Percentiles rank a stretch among this genome's conserved stretches.
These are phyloP conservation scores for Caenorhabditis zanzibari DNA, from an alignment of 2,888 invertebrate genomes.

Conservation along the genomic window DNA sequence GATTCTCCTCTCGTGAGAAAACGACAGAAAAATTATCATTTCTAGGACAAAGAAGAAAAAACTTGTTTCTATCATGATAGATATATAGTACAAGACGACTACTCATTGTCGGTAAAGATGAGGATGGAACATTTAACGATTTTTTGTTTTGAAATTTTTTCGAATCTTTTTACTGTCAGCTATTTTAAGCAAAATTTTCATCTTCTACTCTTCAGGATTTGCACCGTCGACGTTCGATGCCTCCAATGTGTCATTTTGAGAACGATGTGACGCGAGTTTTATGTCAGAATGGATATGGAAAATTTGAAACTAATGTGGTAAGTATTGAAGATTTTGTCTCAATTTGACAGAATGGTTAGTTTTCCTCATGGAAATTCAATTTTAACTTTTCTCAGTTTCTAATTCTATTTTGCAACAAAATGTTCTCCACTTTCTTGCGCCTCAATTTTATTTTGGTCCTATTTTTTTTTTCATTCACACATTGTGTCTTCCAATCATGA, in stretches of 20 bases:
- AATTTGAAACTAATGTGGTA: conserved; percentile 69
- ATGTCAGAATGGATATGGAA: conserved; percentile 62
- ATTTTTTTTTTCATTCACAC: conserved; percentile 6
- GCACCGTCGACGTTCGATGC: conserved; percentile 60
- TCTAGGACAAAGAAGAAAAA: too few relatives aligned
- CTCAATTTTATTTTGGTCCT: background rate
- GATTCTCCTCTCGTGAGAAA: too few relatives aligned
- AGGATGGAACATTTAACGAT: too few relatives aligned
- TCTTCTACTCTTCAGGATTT: conserved; percentile 18
- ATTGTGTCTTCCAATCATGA: too few relatives aligned
- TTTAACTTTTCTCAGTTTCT: background rate
- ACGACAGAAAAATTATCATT: too few relatives aligned
- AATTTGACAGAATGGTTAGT: background rate
- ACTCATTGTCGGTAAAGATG: too few relatives aligned
- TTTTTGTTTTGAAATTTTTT: too few relatives aligned
- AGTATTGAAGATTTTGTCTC: conserved; percentile 41
- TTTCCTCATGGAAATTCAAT: too few relatives aligned
- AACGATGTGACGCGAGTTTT: conserved; percentile 68
- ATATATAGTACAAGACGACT: too few relatives aligned
- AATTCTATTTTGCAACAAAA: background rate
- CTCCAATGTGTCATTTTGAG: conserved; percentile 47
- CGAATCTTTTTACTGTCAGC: too few relatives aligned
- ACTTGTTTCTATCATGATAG: too few relatives aligned
- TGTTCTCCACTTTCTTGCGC: background rate
- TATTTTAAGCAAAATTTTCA: too few relatives aligned